Evolutionary conservation across 1,140 invertebrate genomes (phyloP).

Genomic region (Drosophila biarmipes): DNA sequence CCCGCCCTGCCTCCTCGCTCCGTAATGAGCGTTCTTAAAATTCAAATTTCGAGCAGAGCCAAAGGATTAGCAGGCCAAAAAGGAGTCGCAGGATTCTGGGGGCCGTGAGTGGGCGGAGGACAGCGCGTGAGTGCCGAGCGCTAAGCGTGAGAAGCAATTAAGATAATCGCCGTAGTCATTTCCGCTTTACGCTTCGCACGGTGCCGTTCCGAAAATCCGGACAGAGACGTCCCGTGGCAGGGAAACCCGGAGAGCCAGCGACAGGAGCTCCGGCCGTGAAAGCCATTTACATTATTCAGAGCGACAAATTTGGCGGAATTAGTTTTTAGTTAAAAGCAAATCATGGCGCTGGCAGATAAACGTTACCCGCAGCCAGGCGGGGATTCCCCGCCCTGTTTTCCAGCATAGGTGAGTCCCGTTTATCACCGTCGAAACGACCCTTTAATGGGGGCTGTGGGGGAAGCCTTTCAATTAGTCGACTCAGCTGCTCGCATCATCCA

Average conservation of each 20-base stretch:
- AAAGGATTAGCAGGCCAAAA: constrained; percentile 60
- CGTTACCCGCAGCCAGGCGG: background rate
- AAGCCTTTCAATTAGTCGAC: constrained; percentile 39
- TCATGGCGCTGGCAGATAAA: constrained; percentile 65
- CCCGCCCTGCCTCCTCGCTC: background rate
- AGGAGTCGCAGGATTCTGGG: background rate
- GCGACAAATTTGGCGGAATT: constrained; percentile 74
- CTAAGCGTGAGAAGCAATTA: constrained; percentile 74
- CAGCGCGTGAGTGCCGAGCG: constrained; percentile 31
- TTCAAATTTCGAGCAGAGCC: constrained; percentile 53
- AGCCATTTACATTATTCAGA: constrained; percentile 65
- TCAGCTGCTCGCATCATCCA: constrained; percentile 8
- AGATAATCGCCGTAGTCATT: constrained; percentile 78
- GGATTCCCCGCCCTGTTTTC: background rate
- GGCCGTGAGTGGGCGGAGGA: background rate
- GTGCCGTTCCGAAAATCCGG: constrained; percentile 15
- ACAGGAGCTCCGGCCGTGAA: background rate
- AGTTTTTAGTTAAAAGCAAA: constrained; percentile 80
- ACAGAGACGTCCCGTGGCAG: background rate
- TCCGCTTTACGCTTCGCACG: constrained; percentile 66
- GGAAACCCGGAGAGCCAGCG: background rate
- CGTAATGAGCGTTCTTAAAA: constrained; percentile 70
- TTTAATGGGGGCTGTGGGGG: constrained; percentile 21
- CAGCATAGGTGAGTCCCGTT: constrained; percentile 29
- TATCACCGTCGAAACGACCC: constrained; percentile 36